Evolutionary conservation across 2,888 invertebrate species (phyloP), one percentile per base, ranked within the genome.

Genomic region (Calameuta pallipes): DNA sequence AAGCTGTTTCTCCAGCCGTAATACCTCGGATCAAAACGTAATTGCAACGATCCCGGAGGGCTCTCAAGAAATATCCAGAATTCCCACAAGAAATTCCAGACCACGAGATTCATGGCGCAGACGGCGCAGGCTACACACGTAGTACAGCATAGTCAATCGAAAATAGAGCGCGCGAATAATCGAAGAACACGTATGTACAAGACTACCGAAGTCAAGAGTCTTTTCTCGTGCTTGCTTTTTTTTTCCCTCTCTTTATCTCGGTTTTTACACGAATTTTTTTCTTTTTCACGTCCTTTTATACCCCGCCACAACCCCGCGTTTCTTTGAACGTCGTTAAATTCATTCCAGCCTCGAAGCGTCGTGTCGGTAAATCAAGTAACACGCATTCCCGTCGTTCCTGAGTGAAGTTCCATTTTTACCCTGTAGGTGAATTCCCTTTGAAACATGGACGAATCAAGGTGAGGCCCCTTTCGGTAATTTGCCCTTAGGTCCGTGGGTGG

Each of bases 401-500:
- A 70, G 74, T 74, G 36, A 74, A 74, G 34, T 35, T 74, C 37
- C 34, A 37, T 74, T 74, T 74, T 74, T 74, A 37, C 36, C 74
- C 74, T 41, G 41, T 71, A 75, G 74, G 75, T 78, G 77, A 80
- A 74, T 75, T 78, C 74, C 77, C 75, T 78, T 79, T 75, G 78
- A 79, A 78, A 81, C 78, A 79, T 78, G 69, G 74, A 80, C 79
- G 76, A 74, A 80, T 73, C 78, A 78, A 73, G 79, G 75, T 83
- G 79, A 79, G 81, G 82, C 74, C n/a, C 74, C 74, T 12, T n/a
- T 34, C 9, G 84, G 83, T 85, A 86, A 85, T 87, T 86, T 87
- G 85, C 86, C 86, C 87, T 82, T 82, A 82, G 81, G 89, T 83
- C 87, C 85, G 89, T 89, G 88, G 89, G 89, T 90, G 90, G 89